Conservation (phyloP, 2,113 vertebrate genomes). For the Petrocephalus zakoni region DNA sequence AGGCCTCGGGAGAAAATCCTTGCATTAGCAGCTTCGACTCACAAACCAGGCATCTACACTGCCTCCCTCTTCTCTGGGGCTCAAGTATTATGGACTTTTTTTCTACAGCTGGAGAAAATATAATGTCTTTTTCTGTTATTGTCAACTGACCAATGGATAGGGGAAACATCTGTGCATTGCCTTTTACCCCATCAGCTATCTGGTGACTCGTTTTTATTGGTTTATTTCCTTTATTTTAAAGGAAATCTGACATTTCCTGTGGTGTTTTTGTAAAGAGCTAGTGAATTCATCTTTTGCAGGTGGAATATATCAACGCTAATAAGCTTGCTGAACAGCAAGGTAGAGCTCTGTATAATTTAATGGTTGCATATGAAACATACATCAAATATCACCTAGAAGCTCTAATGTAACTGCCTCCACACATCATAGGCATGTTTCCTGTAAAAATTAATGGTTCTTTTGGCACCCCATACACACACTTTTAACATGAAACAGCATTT, state of each 20-base stretch:
- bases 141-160: not conserved
- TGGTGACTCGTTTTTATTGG: not conserved
- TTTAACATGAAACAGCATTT: not conserved
- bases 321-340: not conserved
- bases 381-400: not conserved
- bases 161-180: not conserved
- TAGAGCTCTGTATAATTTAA: not conserved
- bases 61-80: not conserved
- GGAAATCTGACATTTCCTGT: not conserved
- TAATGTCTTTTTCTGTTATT: not conserved
- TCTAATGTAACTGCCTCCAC: not conserved
- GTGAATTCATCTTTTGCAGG: not conserved
- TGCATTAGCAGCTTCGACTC: not conserved
- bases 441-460: not conserved
- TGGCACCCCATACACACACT: not conserved
- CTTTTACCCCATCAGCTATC: not conserved
- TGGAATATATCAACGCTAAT: not conserved
- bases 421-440: not conserved
- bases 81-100: not conserved
- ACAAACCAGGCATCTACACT: not conserved
- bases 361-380: not conserved
- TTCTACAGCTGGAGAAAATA: not conserved
- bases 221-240: not conserved
- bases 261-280: not conserved
- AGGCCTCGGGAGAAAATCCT: not conserved